Evolutionary conservation across 2,113 vertebrate genomes (phyloP), one percentile per base, ranked within the genome.

Genomic region (Globicephala melas): DNA sequence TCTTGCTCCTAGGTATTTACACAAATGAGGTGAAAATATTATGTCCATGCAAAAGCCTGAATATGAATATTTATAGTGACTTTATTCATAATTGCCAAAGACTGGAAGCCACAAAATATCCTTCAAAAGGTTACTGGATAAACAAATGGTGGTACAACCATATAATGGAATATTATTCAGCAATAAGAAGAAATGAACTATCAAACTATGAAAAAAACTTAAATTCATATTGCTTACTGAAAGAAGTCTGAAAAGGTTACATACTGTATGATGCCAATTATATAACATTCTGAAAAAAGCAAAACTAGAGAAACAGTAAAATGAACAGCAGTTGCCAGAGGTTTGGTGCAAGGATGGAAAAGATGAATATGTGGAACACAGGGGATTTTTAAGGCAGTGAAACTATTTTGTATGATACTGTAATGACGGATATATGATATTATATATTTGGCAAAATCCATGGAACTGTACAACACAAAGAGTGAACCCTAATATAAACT

Each of bases 221-320:
- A 86, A 58, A 60, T 86, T 71, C 33, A 93, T 31, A 85, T 8
- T 93, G 33, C 36, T 68, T 93, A 80, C 15, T 50, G 60, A 73
- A 89, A 90, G 79, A 85, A 85, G n/a, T 77, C n/a, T 95, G n/a
- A 70, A 94, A 91, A 83, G 89, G 50, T 10, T 60, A 60, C 6
- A 33, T 63, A 58, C 12, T 28, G 0, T 20, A 77, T 71, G 38
- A 77, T 63, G 23, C 53, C 26, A 92, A 88, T 96, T 50, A 76
- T 25, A 83, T 76, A 50, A 76, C 10, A 70, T 77, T 70, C 23
- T 71, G 44, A 47, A 83, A 47, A 96, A 81, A 15, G 15, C 21
- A 87, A 85, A 87, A 96, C 8, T 71, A 58, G 41, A 38, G 62
- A 91, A 21, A 74, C 6, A 60, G 14, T 53, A 90, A 94, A 90